These are phyloP conservation scores for Pituophis catenifer DNA, from an alignment of 2,113 vertebrate genomes.

Conservation along the genomic window DNA sequence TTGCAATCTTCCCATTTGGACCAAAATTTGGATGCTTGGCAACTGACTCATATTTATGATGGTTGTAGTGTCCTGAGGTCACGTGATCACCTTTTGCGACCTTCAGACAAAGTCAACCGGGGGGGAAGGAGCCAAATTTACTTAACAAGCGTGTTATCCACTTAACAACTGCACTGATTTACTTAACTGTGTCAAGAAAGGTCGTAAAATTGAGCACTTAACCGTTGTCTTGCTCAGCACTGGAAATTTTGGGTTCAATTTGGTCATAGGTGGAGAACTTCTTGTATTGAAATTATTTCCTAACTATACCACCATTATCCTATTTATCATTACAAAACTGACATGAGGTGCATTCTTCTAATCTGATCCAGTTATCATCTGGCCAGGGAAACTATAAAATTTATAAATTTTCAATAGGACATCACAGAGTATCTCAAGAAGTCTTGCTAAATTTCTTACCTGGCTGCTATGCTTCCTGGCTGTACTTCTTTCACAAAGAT, in stretches of 20 bases:
- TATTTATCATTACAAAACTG: background rate
- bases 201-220: background rate
- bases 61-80: background rate
- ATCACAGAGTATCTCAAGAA: background rate
- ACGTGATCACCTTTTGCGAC: background rate
- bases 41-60: background rate
- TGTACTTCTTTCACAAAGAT: constrained; percentile 92
- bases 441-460: constrained; percentile 66
- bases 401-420: background rate
- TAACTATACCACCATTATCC: background rate
- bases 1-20: background rate
- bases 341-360: background rate
- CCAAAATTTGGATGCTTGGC: background rate
- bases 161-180: background rate
- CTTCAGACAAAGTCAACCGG: background rate
- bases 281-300: background rate
- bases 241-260: background rate
- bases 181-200: background rate
- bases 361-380: background rate
- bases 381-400: background rate
- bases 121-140: background rate
- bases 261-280: background rate
- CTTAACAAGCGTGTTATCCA: background rate
- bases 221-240: background rate
- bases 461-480: constrained; percentile 86